Evolutionary conservation across 2,888 invertebrate genomes (phyloP).

Genomic region (Drosophila helvetica): DNA sequence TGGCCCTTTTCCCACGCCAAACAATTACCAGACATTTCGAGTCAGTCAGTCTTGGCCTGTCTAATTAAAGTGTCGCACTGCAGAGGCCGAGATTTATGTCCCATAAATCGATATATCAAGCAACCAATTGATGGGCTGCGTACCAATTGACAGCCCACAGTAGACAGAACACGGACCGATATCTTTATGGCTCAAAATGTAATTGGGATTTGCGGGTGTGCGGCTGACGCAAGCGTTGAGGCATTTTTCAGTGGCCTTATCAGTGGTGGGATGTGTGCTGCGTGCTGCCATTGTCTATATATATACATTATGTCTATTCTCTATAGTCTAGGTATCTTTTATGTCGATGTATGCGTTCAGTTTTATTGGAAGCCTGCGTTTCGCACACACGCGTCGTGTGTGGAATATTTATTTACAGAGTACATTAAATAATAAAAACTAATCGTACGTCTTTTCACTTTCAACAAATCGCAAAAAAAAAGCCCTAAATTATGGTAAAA

Average conservation of each 20-base stretch:
- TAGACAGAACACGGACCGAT: conserved; percentile 2
- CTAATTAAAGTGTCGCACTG: conserved; percentile 8
- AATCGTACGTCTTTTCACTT: background rate
- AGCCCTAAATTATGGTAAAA: conserved; percentile 23
- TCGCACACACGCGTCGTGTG: conserved; percentile 15
- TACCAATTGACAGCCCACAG: background rate
- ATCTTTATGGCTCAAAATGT: conserved; percentile 38
- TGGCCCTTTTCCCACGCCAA: background rate
- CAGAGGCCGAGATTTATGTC: conserved; percentile 1
- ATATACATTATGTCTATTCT: background rate
- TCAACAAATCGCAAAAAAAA: conserved; percentile 53
- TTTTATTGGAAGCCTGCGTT: conserved; percentile 28
- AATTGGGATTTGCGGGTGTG: conserved; percentile 41
- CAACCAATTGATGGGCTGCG: background rate
- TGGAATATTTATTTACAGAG: conserved; percentile 39
- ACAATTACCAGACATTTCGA: background rate
- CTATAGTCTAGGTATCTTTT: background rate
- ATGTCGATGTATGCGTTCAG: conserved; percentile 1
- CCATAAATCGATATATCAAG: conserved; percentile 3
- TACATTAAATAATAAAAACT: conserved; percentile 63
- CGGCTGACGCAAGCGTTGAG: conserved; percentile 70
- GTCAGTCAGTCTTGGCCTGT: background rate
- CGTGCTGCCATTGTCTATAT: conserved; percentile 19
- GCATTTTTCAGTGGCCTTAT: conserved; percentile 61
- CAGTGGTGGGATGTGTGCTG: conserved; percentile 22